A percentile compares a stretch with the other conserved stretches of the same genome.
Conservation (phyloP, 2,888 invertebrate genomes). For the Lydus trimaculatus region DNA sequence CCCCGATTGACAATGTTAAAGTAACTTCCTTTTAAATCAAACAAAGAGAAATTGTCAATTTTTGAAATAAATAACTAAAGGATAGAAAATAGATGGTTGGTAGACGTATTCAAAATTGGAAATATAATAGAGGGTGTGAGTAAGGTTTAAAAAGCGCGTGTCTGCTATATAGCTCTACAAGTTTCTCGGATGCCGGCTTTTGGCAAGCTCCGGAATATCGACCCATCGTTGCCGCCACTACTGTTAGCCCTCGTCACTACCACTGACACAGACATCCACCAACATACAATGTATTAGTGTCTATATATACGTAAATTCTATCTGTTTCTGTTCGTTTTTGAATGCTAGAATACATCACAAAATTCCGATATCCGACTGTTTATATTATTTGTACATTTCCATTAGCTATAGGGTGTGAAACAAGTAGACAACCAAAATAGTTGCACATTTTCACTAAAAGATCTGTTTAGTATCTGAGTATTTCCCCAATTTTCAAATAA, state of each 20-base stretch:
- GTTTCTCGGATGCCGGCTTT: neutral
- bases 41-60: no score
- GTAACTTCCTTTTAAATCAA: no score
- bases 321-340: neutral
- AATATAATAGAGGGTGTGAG: neutral
- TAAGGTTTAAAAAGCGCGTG: slow-evolving; percentile 11
- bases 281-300: neutral
- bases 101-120: neutral
- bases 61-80: no score
- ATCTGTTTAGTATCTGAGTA: no score
- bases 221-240: slow-evolving; percentile 4
- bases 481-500: no score
- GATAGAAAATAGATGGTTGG: neutral
- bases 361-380: neutral
- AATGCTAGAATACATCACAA: neutral
- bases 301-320: neutral
- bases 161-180: neutral
- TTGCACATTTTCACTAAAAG: neutral
- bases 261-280: neutral
- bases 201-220: slow-evolving; percentile 14
- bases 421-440: neutral
- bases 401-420: neutral
- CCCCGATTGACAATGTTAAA: neutral
- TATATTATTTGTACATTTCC: neutral
- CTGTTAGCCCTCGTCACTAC: slow-evolving; percentile 1